phyloP scores from a whole-genome alignment of 1,140 invertebrate genomes.

The Lasioglossum albipes region DNA sequence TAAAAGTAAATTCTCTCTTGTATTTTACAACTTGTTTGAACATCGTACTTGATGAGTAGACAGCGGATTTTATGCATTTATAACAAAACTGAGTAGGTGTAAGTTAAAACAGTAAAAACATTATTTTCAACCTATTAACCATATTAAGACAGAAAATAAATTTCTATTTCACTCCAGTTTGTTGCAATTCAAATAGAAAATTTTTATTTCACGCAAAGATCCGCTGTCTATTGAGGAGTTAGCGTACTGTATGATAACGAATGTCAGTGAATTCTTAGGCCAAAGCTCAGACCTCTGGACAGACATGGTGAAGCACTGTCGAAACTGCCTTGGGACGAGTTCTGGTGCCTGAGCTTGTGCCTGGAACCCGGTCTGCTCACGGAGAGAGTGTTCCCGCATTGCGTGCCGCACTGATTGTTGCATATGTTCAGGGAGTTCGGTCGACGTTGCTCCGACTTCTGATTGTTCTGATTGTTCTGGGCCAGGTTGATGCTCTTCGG shows the following conservation, averaged over 20 bases:
- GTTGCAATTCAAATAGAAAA: too few relatives aligned
- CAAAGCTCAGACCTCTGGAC: conserved; percentile 79
- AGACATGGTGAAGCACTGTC: conserved; percentile 83
- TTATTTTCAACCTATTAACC: too few relatives aligned
- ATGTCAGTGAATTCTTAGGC: background rate
- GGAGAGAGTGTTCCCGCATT: conserved; percentile 79
- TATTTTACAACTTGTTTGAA: too few relatives aligned
- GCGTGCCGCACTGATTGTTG: conserved; percentile 79
- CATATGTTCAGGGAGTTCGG: conserved; percentile 73
- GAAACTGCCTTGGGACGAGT: conserved; percentile 83
- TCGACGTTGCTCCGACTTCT: conserved; percentile 71
- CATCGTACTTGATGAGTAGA: too few relatives aligned
- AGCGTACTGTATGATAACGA: background rate
- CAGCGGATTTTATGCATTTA: too few relatives aligned
- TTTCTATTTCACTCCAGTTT: too few relatives aligned
- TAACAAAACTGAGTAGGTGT: too few relatives aligned
- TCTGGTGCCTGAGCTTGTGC: conserved; percentile 82
- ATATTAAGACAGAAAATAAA: too few relatives aligned
- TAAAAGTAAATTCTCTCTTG: too few relatives aligned
- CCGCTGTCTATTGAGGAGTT: too few relatives aligned
- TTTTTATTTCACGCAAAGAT: too few relatives aligned
- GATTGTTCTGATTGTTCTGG: conserved; percentile 71
- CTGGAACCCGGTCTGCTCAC: conserved; percentile 76
- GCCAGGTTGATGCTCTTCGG: conserved; percentile 73
- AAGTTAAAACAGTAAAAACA: too few relatives aligned